Conservation (phyloP, 2,797 vertebrate genomes). For the Mus caroli region DNA sequence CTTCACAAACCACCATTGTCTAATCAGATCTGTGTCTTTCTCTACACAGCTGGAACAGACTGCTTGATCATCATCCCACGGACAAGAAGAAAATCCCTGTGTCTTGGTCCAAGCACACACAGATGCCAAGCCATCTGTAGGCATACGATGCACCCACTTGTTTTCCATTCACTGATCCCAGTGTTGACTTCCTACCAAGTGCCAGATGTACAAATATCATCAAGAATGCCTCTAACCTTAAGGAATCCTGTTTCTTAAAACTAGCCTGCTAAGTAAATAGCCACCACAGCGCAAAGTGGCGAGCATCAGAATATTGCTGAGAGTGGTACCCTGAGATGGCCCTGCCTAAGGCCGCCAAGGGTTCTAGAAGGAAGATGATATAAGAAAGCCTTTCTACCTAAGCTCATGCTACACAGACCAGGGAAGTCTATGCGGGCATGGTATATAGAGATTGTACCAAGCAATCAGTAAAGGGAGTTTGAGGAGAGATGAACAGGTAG, state of each 20-base stretch:
- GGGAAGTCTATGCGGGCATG: background rate
- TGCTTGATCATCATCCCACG: background rate
- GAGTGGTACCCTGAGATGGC: background rate
- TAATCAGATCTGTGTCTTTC: background rate
- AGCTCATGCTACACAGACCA: background rate
- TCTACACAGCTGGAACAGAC: background rate
- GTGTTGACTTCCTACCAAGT: background rate
- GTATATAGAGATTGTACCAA: background rate
- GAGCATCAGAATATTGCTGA: background rate
- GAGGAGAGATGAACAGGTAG: background rate
- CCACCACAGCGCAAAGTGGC: background rate
- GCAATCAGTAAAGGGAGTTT: background rate
- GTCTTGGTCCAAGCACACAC: background rate
- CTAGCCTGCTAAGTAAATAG: background rate
- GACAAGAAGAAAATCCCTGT: background rate
- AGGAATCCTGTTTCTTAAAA: background rate
- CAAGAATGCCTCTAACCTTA: background rate
- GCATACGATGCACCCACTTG: fast-evolving
- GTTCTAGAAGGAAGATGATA: background rate
- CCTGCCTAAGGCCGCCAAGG: background rate
- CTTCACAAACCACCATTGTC: background rate
- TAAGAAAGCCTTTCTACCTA: background rate
- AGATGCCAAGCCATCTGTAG: background rate
- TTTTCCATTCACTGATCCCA: background rate
- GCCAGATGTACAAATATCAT: background rate